These are phyloP conservation scores for Syngnathus typhle DNA, from an alignment of 2,113 vertebrate genomes.

Conservation along the genomic window DNA sequence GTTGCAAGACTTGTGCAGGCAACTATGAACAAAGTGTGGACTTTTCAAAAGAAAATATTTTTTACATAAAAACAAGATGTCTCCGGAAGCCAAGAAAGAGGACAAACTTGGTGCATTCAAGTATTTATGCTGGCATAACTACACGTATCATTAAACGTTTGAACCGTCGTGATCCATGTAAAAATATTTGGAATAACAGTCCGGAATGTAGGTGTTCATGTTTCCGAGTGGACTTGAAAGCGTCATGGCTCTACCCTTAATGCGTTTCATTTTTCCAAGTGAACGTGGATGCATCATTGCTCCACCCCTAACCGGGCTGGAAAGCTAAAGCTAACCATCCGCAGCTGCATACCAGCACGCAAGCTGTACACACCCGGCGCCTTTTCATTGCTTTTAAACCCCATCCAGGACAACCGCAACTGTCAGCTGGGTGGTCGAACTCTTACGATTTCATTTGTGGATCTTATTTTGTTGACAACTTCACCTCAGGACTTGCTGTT, in stretches of 20 bases:
- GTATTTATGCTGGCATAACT: neutral
- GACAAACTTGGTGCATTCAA: neutral
- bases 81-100: neutral
- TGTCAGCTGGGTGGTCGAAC: neutral
- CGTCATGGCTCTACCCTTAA: neutral
- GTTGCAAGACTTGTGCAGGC: neutral
- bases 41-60: neutral
- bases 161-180: neutral
- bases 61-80: neutral
- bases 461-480: constrained; percentile 2
- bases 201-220: neutral
- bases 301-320: constrained; percentile 46
- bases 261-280: constrained; percentile 21
- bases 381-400: neutral
- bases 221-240: neutral
- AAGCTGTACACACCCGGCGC: neutral
- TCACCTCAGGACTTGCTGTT: constrained; percentile 11
- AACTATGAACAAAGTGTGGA: neutral
- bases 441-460: neutral
- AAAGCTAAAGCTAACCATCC: constrained; percentile 29
- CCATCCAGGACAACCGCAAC: neutral
- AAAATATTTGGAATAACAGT: neutral
- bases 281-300: constrained; percentile 42
- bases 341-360: constrained; percentile 35
- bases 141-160: neutral